A percentile compares a stretch with the other conserved stretches of the same genome.
These are phyloP conservation scores for Bos indicus DNA, from an alignment of 2,113 vertebrate species.

Conservation along the genomic window DNA sequence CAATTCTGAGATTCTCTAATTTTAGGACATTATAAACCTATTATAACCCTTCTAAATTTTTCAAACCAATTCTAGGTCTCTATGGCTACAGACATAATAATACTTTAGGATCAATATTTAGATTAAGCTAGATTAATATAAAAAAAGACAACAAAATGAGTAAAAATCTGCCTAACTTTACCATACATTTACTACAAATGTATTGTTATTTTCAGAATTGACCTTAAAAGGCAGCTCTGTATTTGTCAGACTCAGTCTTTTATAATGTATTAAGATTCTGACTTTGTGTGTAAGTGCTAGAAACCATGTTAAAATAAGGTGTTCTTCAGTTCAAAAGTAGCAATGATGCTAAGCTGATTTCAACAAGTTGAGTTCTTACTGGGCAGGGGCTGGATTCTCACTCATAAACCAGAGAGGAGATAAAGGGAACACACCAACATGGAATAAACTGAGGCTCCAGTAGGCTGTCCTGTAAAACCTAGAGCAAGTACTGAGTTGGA, in stretches of 20 bases:
- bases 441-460: not conserved
- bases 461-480: not conserved
- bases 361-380: not conserved
- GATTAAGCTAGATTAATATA: not conserved
- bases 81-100: not conserved
- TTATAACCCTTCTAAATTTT: not conserved
- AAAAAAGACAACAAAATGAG: not conserved
- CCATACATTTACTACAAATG: not conserved
- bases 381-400: not conserved
- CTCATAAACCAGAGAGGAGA: not conserved
- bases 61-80: not conserved
- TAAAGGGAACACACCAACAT: not conserved
- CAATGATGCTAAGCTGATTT: not conserved
- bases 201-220: not conserved
- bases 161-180: not conserved
- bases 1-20: not conserved
- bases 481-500: not conserved
- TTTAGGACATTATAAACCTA: not conserved
- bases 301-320: not conserved
- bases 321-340: not conserved
- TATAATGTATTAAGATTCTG: not conserved
- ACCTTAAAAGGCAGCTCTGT: not conserved
- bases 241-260: not conserved
- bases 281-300: not conserved
- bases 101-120: not conserved